These are phyloP conservation scores for Pseudomyrmex cubaensis DNA, from an alignment of 1,140 invertebrate species.

Conservation along the genomic window DNA sequence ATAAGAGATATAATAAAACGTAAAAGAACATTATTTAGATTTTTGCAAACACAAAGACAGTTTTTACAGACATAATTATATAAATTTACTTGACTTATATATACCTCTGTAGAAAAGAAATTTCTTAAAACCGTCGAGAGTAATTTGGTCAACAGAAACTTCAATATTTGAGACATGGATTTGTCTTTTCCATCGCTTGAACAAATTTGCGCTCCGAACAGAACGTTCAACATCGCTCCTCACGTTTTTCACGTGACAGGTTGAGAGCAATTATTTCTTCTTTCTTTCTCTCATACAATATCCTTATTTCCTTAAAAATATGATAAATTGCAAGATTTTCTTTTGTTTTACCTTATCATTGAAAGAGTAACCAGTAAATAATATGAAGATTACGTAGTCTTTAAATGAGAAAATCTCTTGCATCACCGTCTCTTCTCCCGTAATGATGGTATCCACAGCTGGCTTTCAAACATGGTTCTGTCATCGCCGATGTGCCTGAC, in stretches of 20 bases:
- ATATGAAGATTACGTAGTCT: too few relatives aligned
- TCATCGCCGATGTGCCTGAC: too few relatives aligned
- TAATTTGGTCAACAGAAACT: not conserved
- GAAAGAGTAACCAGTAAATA: too few relatives aligned
- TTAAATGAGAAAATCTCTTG: too few relatives aligned
- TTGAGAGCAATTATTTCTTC: not conserved
- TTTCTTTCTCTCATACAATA: not conserved
- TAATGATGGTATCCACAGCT: too few relatives aligned
- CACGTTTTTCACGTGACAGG: not conserved
- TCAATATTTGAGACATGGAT: conserved; percentile 1
- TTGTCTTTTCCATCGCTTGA: not conserved
- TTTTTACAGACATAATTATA: not conserved
- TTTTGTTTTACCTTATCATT: too few relatives aligned
- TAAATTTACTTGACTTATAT: not conserved
- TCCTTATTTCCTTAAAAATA: not conserved
- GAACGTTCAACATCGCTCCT: not conserved
- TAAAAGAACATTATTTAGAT: not conserved
- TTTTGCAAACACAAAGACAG: not conserved
- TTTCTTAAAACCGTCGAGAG: not conserved
- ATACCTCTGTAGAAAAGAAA: not conserved
- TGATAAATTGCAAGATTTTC: not conserved
- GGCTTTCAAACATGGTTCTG: too few relatives aligned
- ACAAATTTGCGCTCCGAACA: not conserved
- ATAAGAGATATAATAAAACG: not conserved
- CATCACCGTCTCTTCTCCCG: too few relatives aligned